These are phyloP conservation scores for Delichon dasypus DNA, from an alignment of 2,797 vertebrate species.

Conservation along the genomic window DNA sequence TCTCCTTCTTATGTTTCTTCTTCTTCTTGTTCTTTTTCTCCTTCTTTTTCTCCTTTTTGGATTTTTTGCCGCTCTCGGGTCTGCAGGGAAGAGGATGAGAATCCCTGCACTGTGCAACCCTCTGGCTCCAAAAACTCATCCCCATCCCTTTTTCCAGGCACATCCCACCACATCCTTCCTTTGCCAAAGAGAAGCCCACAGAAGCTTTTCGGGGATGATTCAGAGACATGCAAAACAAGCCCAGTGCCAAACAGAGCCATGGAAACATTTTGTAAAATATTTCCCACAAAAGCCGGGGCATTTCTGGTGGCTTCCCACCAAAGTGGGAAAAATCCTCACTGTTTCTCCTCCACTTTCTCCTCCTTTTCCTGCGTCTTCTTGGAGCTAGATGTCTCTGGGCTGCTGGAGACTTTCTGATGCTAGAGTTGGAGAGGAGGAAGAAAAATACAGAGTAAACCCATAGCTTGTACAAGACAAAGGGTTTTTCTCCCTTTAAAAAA, in stretches of 20 bases:
- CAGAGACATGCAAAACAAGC: not conserved
- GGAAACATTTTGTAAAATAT: not conserved
- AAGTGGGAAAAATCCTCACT: conserved; percentile 36
- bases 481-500: not conserved
- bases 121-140: not conserved
- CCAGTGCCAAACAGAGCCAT: rapidly evolving
- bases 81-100: conserved; percentile 42
- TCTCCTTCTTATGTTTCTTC: conserved; percentile 81
- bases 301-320: not conserved
- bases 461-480: not conserved
- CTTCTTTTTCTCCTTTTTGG: conserved; percentile 88
- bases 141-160: not conserved
- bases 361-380: conserved; percentile 59
- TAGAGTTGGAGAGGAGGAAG: not conserved
- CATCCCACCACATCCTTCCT: not conserved
- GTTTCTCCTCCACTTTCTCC: conserved; percentile 37
- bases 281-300: not conserved
- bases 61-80: conserved; percentile 79
- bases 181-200: not conserved
- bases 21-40: conserved; percentile 86
- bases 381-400: not conserved
- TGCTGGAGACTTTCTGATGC: conserved; percentile 73
- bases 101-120: not conserved
- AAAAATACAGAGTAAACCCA: rapidly evolving
- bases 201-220: not conserved